Evolutionary conservation across 2,888 invertebrate genomes (phyloP).

Genomic region (Marronus borbonicus): DNA sequence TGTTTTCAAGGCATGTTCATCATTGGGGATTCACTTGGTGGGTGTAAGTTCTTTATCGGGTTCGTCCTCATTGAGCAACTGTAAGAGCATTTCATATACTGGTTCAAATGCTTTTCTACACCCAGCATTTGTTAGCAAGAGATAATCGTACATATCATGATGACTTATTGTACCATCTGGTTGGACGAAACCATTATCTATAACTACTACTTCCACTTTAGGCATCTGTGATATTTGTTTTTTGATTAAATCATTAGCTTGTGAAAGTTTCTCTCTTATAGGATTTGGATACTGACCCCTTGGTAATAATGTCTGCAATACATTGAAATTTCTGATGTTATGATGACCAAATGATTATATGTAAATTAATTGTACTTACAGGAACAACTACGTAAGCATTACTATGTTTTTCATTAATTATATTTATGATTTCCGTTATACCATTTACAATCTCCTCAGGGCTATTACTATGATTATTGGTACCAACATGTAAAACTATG

Average conservation of each 20-base stretch:
- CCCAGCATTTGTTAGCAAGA: slow-evolving; percentile 89
- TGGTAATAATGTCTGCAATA: slow-evolving; percentile 86
- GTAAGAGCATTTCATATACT: slow-evolving; percentile 84
- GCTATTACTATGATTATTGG: slow-evolving; percentile 87
- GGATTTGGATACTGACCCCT: slow-evolving; percentile 89
- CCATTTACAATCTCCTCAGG: slow-evolving; percentile 89
- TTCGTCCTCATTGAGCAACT: slow-evolving; percentile 84
- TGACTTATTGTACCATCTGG: slow-evolving; percentile 88
- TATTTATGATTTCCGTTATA: slow-evolving; percentile 82
- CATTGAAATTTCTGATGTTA: not conserved
- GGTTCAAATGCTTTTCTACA: slow-evolving; percentile 91
- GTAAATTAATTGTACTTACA: slow-evolving; percentile 74
- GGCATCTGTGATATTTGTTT: slow-evolving; percentile 76
- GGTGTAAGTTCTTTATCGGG: slow-evolving; percentile 82
- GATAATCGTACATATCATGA: slow-evolving; percentile 93
- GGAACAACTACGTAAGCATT: slow-evolving; percentile 87
- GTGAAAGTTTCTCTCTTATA: slow-evolving; percentile 82
- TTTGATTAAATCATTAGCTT: slow-evolving; percentile 83
- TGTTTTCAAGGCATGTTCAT: slow-evolving; percentile 38
- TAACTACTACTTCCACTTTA: slow-evolving; percentile 84
- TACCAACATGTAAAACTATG: slow-evolving; percentile 89
- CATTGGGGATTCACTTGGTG: slow-evolving; percentile 73
- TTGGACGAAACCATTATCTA: slow-evolving; percentile 86
- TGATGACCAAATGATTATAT: not conserved
- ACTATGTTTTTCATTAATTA: slow-evolving; percentile 84